Evolutionary conservation across 2,888 invertebrate species (phyloP), one percentile per base, ranked within the genome.

Genomic region (Pegoplata infirma): DNA sequence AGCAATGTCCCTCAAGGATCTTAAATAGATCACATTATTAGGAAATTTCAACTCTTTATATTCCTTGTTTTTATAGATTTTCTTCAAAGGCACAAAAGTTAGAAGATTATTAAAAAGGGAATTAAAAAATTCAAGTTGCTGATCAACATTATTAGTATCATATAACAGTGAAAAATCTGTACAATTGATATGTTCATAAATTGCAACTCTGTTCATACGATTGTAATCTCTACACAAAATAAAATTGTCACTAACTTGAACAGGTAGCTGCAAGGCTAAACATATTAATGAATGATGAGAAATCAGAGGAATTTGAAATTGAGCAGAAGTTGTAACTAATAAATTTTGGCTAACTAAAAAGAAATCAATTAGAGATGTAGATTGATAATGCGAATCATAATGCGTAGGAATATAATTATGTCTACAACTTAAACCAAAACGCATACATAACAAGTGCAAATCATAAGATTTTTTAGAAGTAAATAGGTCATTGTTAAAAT

Each of bases 31-130:
- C 10, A 44, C 16, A 8, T 14, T 14, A 16, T n/a, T 25, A 2
- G 46, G 16, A n/a, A 61, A 61, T 61, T 6, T 58, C 3, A 19
- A 10, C n/a, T n/a, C n/a, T n/a, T n/a, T n/a, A n/a, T n/a, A n/a
- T n/a, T n/a, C n/a, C n/a, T n/a, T n/a, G n/a, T n/a, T n/a, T n/a
- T n/a, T n/a, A n/a, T n/a, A n/a, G n/a, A n/a, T n/a, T 55, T 10
- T 16, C 16, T 10, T 59, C 8, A 44, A 4, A 7, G 40, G 61
- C 25, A 61, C 12, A 28, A 17, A 28, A 25, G 5, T 17, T 1
- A 61, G 5, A 0, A 61, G 28, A 1, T 47, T 17, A 19, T 14
- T 28, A 19, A 61, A 61, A 47, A 47, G 46, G 5, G 1, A 2
- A 28, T 61, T 46, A 28, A 61, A 19, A 36, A 61, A 61, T 0